A percentile compares a stretch with the other conserved stretches of the same genome.
phyloP scores from a whole-genome alignment of 2,113 vertebrate genomes.

The Bos javanicus region DNA sequence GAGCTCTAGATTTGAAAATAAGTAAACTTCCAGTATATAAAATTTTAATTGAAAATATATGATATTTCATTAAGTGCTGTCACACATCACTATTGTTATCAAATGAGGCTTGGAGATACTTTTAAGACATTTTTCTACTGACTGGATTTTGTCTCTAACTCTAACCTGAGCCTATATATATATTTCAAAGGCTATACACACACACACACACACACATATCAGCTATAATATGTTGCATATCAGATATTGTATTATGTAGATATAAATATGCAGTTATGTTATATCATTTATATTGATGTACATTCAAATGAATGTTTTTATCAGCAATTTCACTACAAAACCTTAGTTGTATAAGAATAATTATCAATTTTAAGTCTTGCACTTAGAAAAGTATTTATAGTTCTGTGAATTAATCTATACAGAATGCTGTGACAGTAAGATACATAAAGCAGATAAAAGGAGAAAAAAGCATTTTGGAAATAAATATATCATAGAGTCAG shows the following conservation, averaged over 20 bases:
- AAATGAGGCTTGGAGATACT: conserved; percentile 32
- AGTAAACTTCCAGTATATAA: conserved; percentile 63
- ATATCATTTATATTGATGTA: background rate
- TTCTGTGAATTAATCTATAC: background rate
- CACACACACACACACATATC: background rate
- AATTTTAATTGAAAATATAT: conserved; percentile 72
- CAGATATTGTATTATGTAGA: background rate
- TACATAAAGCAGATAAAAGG: background rate
- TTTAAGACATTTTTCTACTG: background rate
- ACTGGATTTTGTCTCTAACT: conserved; percentile 21
- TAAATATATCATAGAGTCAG: background rate
- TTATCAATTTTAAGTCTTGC: background rate
- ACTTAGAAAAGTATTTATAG: background rate
- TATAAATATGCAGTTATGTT: background rate
- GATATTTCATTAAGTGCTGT: conserved; percentile 61
- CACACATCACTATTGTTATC: conserved; percentile 22
- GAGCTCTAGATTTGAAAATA: conserved; percentile 57
- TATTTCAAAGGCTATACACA: background rate
- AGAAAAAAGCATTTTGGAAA: background rate
- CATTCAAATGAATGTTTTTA: background rate
- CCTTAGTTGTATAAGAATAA: background rate
- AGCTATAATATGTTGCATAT: background rate
- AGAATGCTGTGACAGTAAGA: background rate
- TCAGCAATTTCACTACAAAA: conserved; percentile 8
- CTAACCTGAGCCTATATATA: background rate